Conservation (phyloP, 2,113 vertebrate genomes). For the Anarhynchus alexandrinus region DNA sequence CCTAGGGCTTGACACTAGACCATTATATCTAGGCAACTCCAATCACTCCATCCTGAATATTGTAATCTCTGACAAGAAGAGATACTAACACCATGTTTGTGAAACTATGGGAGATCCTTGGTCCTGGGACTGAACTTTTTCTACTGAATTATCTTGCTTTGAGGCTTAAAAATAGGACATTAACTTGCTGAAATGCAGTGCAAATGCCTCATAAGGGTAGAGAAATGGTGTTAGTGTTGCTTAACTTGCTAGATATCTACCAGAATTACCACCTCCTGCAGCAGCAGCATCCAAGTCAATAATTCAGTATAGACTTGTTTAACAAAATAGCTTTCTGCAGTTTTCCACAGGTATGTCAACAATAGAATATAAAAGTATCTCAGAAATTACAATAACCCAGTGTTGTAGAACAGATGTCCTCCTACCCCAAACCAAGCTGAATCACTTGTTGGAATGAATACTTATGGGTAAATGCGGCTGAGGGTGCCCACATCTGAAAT, state of each 20-base stretch:
- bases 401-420: neutral
- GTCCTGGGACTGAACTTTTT: neutral
- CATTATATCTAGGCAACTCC: neutral
- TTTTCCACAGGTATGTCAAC: neutral
- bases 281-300: neutral
- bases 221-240: neutral
- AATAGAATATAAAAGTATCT: neutral
- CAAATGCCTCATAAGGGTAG: neutral
- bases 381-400: neutral
- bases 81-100: neutral
- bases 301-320: neutral
- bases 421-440: neutral
- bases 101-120: neutral
- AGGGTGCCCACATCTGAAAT: neutral
- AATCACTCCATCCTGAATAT: neutral
- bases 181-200: neutral
- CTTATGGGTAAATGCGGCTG: rapidly evolving
- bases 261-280: neutral
- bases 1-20: neutral
- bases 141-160: neutral
- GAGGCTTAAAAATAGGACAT: neutral
- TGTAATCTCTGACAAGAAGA: neutral
- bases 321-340: neutral
- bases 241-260: neutral
- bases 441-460: neutral